A percentile compares a stretch with the other conserved stretches of the same genome.
Evolutionary conservation across 2,888 invertebrate species (phyloP).

Genomic region (Lithophane ornitopus): DNA sequence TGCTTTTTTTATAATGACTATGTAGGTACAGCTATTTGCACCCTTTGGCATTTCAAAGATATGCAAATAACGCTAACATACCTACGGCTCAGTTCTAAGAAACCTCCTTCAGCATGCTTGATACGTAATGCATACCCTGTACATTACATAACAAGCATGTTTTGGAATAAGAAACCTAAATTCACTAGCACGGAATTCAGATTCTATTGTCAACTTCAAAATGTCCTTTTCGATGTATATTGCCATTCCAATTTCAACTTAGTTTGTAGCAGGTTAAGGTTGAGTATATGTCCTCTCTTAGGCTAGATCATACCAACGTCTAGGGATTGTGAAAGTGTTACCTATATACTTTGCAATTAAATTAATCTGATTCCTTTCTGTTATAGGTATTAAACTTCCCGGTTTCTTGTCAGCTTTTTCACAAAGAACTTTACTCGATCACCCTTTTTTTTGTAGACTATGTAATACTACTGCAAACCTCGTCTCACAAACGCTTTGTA

Average conservation of each 20-base stretch:
- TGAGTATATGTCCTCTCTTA: background rate
- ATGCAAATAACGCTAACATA: slow-evolving; percentile 10
- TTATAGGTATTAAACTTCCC: too few relatives aligned
- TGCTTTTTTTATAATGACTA: too few relatives aligned
- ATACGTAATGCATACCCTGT: too few relatives aligned
- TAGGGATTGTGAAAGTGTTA: background rate
- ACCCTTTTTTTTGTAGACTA: too few relatives aligned
- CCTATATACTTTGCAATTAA: too few relatives aligned
- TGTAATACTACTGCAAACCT: background rate
- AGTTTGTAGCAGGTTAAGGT: background rate
- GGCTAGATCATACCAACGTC: background rate
- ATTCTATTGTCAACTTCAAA: background rate
- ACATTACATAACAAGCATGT: background rate
- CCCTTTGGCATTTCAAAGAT: slow-evolving; percentile 5
- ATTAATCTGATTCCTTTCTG: too few relatives aligned
- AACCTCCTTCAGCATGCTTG: too few relatives aligned
- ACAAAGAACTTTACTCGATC: too few relatives aligned
- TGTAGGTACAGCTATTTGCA: background rate
- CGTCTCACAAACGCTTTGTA: background rate
- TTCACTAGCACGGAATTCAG: background rate
- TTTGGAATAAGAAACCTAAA: background rate
- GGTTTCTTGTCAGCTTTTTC: too few relatives aligned
- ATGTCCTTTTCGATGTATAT: too few relatives aligned
- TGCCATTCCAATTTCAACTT: background rate
- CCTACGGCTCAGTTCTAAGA: too few relatives aligned